phyloP scores from a whole-genome alignment of 1,140 invertebrate species.

The Coptotermes formosanus region DNA sequence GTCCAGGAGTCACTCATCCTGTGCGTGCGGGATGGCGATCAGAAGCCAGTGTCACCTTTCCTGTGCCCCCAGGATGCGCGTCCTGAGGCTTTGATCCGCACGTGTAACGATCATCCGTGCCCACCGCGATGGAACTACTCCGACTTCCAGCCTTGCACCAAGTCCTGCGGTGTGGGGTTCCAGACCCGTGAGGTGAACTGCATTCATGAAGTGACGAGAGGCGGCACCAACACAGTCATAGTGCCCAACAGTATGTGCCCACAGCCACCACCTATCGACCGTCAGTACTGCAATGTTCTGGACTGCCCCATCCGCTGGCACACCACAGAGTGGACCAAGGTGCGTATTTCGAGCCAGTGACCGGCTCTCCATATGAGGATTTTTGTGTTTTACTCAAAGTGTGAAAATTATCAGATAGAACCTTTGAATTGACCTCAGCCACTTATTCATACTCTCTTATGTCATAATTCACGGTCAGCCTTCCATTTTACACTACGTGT shows the following conservation, averaged over 20 bases:
- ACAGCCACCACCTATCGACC: slow-evolving; percentile 76
- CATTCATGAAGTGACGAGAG: slow-evolving; percentile 87
- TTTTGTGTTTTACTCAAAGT: not conserved
- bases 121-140: slow-evolving; percentile 86
- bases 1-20: slow-evolving; percentile 87
- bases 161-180: slow-evolving; percentile 89
- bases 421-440: too few species aligned
- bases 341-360: slow-evolving; percentile 39
- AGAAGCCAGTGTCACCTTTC: slow-evolving; percentile 78
- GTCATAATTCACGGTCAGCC: too few species aligned
- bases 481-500: too few species aligned
- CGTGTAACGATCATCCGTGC: slow-evolving; percentile 92
- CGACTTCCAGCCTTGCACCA: slow-evolving; percentile 74
- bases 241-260: slow-evolving; percentile 89
- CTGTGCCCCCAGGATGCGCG: slow-evolving; percentile 79
- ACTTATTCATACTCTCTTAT: too few species aligned
- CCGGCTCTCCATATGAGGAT: too few species aligned
- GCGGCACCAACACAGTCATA: slow-evolving; percentile 79
- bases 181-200: slow-evolving; percentile 85
- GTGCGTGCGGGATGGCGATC: slow-evolving; percentile 83
- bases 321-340: slow-evolving; percentile 77
- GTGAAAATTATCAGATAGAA: not conserved
- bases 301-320: slow-evolving; percentile 90
- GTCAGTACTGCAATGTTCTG: slow-evolving; percentile 87
- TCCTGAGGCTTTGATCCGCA: slow-evolving; percentile 80